A percentile compares a stretch with the other conserved stretches of the same genome.
Evolutionary conservation across 1,140 invertebrate genomes (phyloP).

Genomic region (Zaprionus lachaisei): DNA sequence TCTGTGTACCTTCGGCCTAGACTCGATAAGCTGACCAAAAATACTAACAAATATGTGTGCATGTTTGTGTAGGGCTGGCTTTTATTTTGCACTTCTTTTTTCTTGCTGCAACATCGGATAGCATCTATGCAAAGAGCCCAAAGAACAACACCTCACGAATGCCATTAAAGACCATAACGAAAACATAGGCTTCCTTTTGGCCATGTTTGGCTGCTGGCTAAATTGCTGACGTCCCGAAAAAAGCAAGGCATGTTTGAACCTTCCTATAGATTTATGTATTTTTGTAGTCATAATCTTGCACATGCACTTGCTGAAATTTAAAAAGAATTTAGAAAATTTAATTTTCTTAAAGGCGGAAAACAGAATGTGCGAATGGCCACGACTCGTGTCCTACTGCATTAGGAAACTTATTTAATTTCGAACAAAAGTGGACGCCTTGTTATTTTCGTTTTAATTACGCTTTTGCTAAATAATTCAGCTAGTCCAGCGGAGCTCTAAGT

Average conservation of each 20-base stretch:
- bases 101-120: slow-evolving; percentile 8
- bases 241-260: background rate
- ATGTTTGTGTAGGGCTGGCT: slow-evolving; percentile 15
- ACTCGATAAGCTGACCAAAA: slow-evolving; percentile 50
- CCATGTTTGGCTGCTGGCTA: slow-evolving; percentile 27
- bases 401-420: slow-evolving; percentile 49
- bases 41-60: slow-evolving; percentile 44
- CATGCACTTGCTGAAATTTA: background rate
- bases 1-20: slow-evolving; percentile 24
- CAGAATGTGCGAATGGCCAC: background rate
- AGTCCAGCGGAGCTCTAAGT: slow-evolving; percentile 35
- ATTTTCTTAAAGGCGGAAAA: background rate
- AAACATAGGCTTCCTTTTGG: slow-evolving; percentile 26
- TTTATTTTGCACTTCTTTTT: slow-evolving; percentile 40
- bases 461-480: slow-evolving; percentile 45
- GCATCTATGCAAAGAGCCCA: slow-evolving; percentile 32
- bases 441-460: slow-evolving; percentile 50
- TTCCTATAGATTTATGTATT: slow-evolving; percentile 17
- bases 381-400: background rate
- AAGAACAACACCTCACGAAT: slow-evolving; percentile 21
- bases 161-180: slow-evolving; percentile 19
- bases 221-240: slow-evolving; percentile 34
- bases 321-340: background rate
- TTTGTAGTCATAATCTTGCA: slow-evolving; percentile 5
- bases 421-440: slow-evolving; percentile 20